Base-by-base conservation (phyloP, 2,797 vertebrate species). In the Pipistrellus kuhlii region DNA sequence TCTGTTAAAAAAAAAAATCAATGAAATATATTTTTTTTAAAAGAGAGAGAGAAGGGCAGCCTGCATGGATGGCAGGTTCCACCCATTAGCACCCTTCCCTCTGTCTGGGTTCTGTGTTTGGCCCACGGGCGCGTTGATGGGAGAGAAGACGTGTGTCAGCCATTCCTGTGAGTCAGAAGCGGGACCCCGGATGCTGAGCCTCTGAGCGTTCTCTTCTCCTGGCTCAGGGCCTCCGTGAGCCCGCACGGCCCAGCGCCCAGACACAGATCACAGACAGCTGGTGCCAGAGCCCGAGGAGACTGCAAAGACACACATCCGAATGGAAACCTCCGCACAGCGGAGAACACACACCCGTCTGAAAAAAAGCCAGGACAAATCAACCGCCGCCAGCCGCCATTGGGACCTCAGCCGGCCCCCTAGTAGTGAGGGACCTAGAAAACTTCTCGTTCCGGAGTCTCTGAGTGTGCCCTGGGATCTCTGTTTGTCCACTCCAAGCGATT, bases 401-500 rank as follows among this genome's bases (percentile, higher is more conserved):
- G 41, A 87, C 86, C 23, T 86, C 53, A 89, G 86, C 96, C 75
- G 99, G 92, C 59, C 84, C 23, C 21, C 62, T 96, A 85, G 98
- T 95, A 69, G 13, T 77, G 86, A 98, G 98, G 8, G 97, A 72
- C 96, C 55, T 89, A 71, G 99, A 98, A 99, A 48, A 77, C 81
- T 64, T 87, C 92, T 85, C 97, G 98, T 68, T 98, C 87, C 14
- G 98, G 73, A 78, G 76, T 57, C 23, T 90, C 46, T 9, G 97
- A 96, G 92, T 95, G 96, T 18, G 96, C 97, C 9, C 98, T 6
- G 90, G 98, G 92, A 99, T 94, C 97, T 95, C 96, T 96, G 96
- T 87, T 98, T 83, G 92, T 97, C 98, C 98, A 99, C 57, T 12
- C 55, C 90, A 99, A 95, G 71, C 95, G 97, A 55, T 88, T 5